Evolutionary conservation across 64 coral and sea anemone genomes (phyloP).

Genomic region (Stichodactyla helianthus): DNA sequence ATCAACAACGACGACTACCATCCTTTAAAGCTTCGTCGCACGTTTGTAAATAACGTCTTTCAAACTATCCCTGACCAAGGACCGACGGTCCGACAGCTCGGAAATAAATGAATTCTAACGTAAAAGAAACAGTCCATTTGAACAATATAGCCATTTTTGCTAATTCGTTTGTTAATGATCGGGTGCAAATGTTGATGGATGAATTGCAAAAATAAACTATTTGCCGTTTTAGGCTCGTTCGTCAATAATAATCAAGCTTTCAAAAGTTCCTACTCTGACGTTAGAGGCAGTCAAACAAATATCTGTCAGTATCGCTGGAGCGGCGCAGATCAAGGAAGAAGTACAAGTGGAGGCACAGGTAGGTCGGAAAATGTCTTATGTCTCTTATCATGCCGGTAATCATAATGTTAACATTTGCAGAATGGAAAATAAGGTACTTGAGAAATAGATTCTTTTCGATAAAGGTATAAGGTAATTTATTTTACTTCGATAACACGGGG

Average conservation of each 20-base stretch:
- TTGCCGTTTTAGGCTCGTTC: conserved; percentile 32
- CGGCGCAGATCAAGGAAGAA: conserved; percentile 32
- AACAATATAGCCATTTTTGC: no score
- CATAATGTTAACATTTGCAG: no score
- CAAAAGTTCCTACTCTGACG: conserved; percentile 23
- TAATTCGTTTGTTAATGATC: no score
- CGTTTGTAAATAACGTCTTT: background rate
- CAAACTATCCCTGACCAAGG: background rate
- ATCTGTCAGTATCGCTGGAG: conserved; percentile 21
- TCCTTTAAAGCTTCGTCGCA: no score
- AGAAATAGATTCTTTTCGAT: no score
- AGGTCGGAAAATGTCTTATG: background rate
- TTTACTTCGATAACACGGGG: no score
- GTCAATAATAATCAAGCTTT: conserved; percentile 37
- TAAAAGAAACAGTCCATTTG: no score
- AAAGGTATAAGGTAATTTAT: no score
- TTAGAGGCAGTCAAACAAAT: conserved; percentile 43
- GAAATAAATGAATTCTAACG: background rate
- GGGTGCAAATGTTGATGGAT: no score
- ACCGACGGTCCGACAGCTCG: background rate
- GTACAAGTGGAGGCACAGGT: conserved; percentile 46
- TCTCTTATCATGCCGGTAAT: background rate
- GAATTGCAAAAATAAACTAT: background rate
- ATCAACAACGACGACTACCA: background rate
- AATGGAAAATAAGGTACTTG: no score